Conservation (phyloP, 2,797 vertebrate species). For the Gymnoscopelus microlampas region DNA sequence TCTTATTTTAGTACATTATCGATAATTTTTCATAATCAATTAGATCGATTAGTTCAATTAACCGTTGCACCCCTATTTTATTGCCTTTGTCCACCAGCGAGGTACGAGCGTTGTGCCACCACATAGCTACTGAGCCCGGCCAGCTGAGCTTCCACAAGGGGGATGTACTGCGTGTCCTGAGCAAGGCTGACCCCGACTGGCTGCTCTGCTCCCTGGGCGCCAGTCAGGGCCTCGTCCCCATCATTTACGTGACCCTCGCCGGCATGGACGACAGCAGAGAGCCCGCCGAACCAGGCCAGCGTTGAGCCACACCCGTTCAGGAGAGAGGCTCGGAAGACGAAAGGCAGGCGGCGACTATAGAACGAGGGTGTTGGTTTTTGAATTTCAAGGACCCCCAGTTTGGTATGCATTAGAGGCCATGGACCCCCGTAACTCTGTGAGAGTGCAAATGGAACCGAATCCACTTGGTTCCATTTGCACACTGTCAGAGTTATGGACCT, state of each 20-base stretch:
- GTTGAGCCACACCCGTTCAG: conserved; percentile 27
- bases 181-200: conserved; percentile 88
- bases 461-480: too few species aligned
- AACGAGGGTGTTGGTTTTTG: not conserved
- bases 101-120: conserved; percentile 91
- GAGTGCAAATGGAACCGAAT: too few species aligned
- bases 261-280: conserved; percentile 65
- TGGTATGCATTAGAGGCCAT: too few species aligned
- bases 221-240: conserved; percentile 87
- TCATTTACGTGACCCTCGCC: conserved; percentile 89
- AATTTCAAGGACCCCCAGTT: too few species aligned
- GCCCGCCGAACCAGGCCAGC: conserved; percentile 8
- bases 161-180: conserved; percentile 85
- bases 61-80: too few species aligned
- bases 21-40: too few species aligned
- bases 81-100: conserved; percentile 76
- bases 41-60: too few species aligned
- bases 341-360: not conserved
- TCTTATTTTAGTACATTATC: too few species aligned
- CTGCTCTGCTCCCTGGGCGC: conserved; percentile 86
- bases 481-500: too few species aligned
- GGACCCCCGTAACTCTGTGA: too few species aligned
- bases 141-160: conserved; percentile 96
- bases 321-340: not conserved
- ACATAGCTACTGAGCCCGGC: conserved; percentile 88